Conservation (phyloP, 2,888 invertebrate species). For the Steromphala cineraria region DNA sequence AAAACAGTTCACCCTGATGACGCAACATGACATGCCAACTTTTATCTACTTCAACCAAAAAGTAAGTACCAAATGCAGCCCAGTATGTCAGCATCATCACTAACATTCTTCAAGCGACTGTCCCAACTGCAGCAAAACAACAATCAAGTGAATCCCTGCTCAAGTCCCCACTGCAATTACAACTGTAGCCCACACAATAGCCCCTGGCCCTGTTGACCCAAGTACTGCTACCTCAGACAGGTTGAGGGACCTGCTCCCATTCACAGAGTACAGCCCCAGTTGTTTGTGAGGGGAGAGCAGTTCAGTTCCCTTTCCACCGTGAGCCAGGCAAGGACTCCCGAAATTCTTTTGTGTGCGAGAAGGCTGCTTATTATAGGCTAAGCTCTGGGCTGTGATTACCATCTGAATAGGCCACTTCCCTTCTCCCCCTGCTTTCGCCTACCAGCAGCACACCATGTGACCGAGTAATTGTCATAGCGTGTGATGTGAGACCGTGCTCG, state of each 20-base stretch:
- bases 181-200: background rate
- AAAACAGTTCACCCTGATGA: too few species aligned
- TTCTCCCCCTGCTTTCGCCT: background rate
- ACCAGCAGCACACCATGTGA: background rate
- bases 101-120: too few species aligned
- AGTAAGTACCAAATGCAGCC: too few species aligned
- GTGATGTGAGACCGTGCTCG: constrained; percentile 2
- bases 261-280: background rate
- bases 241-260: background rate
- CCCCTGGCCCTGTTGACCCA: background rate
- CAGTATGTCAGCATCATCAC: too few species aligned
- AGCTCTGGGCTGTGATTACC: background rate
- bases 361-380: background rate
- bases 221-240: background rate
- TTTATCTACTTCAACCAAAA: too few species aligned
- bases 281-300: background rate
- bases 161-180: too few species aligned
- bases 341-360: constrained; percentile 1
- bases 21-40: too few species aligned
- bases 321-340: background rate
- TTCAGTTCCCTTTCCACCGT: background rate
- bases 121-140: too few species aligned
- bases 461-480: background rate
- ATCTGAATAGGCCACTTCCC: constrained; percentile 8
- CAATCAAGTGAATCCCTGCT: too few species aligned